Evolutionary conservation across 2,888 invertebrate genomes (phyloP).

Genomic region (Hyposoter dolosus): DNA sequence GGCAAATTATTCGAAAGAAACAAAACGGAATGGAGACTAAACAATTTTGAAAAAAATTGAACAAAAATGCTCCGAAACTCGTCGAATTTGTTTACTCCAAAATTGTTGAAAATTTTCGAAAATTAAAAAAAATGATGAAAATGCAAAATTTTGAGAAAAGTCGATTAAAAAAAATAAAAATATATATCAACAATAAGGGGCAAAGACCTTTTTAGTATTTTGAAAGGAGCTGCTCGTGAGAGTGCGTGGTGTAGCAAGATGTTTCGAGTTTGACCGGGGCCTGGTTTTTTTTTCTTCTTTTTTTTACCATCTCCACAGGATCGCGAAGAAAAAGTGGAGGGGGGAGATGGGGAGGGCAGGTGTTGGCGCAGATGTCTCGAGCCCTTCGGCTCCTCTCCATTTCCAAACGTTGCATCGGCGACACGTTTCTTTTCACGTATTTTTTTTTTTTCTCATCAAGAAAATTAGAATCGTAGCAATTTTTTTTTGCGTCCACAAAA

Average conservation of each 20-base stretch:
- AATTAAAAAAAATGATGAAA: background rate
- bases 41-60: too few species aligned
- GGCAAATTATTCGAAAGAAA: background rate
- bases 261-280: slow-evolving; percentile 43
- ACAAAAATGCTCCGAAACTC: too few species aligned
- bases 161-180: background rate
- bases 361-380: slow-evolving; percentile 68
- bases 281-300: slow-evolving; percentile 23
- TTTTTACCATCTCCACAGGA: slow-evolving; percentile 36
- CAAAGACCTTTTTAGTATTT: slow-evolving; percentile 31
- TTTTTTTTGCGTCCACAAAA: background rate
- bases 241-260: slow-evolving; percentile 36
- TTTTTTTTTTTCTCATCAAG: background rate
- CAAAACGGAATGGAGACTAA: too few species aligned
- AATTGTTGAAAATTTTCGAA: background rate
- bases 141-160: too few species aligned
- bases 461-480: background rate
- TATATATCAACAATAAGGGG: slow-evolving; percentile 36
- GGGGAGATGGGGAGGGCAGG: slow-evolving; percentile 58
- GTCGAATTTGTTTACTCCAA: too few species aligned
- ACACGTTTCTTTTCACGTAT: background rate
- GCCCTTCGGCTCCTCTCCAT: slow-evolving; percentile 1
- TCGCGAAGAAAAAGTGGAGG: slow-evolving; percentile 15
- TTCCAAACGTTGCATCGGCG: background rate
- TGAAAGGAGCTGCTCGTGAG: slow-evolving; percentile 3